Evolutionary conservation across 2,888 invertebrate species (phyloP), one percentile per base, ranked within the genome.

Genomic region (Drosophila trichaetosa): DNA sequence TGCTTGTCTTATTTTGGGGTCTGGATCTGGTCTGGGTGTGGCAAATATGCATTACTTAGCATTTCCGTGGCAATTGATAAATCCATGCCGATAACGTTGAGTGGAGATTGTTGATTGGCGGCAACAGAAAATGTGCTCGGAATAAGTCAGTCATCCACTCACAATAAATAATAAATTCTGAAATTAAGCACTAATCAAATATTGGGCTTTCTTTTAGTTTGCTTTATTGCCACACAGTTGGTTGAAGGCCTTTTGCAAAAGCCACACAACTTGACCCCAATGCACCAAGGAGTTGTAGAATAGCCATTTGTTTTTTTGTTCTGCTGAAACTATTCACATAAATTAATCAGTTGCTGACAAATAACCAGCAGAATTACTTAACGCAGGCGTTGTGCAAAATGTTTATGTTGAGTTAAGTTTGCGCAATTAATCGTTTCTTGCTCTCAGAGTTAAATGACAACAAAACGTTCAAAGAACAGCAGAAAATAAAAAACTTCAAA

Each of bases 321-420:
- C 27, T n/a, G 21, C 27, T 48, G 8, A 2, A 36, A 36, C 27
- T 51, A 54, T 34, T 33, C 85, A 73, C 85, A 85, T 85, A 85
- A 89, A 89, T 87, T 78, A 89, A 89, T 83, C 89, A 73, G 63
- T n/a, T 54, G 58, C 73, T 89, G 87, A 87, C 87, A 87, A 87
- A 87, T 87, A 87, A 87, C 87, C 65, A 72, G 74, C 70, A 82
- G 87, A 89, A 87, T 89, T 87, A 87, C 87, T 87, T 89, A 89
- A 61, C 48, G 54, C 52, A 36, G 36, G 16, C 63, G 52, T 18
- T 51, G 62, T 67, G 58, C 72, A 63, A 73, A 66, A 49, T 81
- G 62, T 53, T 65, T 70, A 66, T 76, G 82, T 72, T 75, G 53
- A n/a, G 40, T 61, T 56, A 58, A 76, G 73, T 83, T 85, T 81